Conservation (phyloP, 2,113 vertebrate species). For the Globicephala melas region DNA sequence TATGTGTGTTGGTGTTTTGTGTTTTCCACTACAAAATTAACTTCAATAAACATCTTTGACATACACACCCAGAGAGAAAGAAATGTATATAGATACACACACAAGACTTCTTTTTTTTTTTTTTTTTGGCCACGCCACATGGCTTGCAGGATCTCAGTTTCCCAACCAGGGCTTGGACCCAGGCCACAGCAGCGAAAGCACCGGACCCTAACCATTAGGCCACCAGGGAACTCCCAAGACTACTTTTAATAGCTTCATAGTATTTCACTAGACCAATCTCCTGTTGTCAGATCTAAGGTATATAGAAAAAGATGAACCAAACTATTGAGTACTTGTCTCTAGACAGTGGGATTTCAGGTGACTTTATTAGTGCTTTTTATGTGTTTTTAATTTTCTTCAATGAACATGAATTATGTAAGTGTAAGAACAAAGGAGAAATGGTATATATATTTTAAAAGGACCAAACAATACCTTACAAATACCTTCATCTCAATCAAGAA, state of each 20-base stretch:
- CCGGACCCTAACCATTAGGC: background rate
- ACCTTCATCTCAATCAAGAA: background rate
- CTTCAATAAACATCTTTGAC: background rate
- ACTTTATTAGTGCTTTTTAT: background rate
- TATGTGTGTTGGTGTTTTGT: background rate
- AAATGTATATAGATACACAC: background rate
- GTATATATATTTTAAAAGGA: background rate
- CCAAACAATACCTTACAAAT: background rate
- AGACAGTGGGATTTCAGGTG: background rate
- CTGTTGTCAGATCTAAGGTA: background rate
- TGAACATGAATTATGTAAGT: background rate
- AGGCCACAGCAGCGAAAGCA: background rate
- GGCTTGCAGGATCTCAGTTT: background rate
- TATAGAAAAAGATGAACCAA: background rate
- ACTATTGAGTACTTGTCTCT: background rate
- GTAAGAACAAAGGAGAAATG: background rate
- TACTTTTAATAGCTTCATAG: background rate
- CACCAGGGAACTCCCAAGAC: background rate
- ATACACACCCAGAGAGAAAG: background rate
- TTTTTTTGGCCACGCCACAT: background rate
- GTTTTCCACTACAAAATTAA: background rate
- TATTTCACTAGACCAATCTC: background rate
- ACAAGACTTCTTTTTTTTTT: background rate
- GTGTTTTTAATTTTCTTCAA: constrained; percentile 6
- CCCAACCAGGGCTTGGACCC: background rate